phyloP scores from a whole-genome alignment of 2,113 vertebrate genomes.

The Piprites chloris region DNA sequence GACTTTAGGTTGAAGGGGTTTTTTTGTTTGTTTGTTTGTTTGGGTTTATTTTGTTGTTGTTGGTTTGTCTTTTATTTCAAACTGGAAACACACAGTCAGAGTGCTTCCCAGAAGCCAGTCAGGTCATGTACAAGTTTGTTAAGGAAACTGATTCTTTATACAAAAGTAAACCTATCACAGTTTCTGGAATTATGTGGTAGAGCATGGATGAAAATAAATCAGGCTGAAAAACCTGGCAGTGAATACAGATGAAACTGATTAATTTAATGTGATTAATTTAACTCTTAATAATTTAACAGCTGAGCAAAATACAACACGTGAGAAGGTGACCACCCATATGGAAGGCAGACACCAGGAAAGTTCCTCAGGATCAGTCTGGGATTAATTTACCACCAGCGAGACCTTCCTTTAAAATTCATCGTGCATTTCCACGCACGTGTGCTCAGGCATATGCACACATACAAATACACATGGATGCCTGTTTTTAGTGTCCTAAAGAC shows the following conservation, averaged over 20 bases:
- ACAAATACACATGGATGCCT: rapidly evolving
- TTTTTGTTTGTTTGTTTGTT: neutral
- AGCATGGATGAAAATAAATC: neutral
- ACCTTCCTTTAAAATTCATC: rapidly evolving
- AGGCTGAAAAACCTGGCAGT: neutral
- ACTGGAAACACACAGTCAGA: neutral
- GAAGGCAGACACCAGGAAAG: neutral
- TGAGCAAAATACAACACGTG: neutral
- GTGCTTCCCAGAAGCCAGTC: neutral
- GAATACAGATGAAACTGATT: neutral
- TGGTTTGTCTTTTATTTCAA: neutral
- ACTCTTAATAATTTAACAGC: neutral
- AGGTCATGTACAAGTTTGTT: rapidly evolving
- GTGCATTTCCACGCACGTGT: rapidly evolving
- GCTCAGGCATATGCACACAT: rapidly evolving
- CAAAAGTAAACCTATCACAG: neutral
- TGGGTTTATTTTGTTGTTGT: neutral
- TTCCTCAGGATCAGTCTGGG: neutral
- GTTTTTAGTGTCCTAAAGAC: neutral
- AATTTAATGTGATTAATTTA: neutral
- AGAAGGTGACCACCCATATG: rapidly evolving
- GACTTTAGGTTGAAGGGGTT: neutral
- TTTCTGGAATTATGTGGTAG: neutral
- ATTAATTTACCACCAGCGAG: neutral
- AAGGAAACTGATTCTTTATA: neutral